Base-by-base conservation (phyloP, 2,113 vertebrate species). In the Phodopus roborovskii region DNA sequence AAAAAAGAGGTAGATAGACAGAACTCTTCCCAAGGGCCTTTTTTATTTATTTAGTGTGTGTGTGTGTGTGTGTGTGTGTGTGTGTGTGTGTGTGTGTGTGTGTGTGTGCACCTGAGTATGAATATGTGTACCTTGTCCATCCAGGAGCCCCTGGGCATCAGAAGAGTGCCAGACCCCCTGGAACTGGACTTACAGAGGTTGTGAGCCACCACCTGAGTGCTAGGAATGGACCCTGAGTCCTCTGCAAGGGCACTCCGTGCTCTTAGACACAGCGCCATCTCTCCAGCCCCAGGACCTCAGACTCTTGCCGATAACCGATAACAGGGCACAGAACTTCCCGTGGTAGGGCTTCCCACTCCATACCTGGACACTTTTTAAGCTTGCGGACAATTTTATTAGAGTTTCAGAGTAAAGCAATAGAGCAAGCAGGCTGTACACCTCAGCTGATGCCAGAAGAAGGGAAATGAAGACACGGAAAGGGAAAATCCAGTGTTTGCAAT, bases 1-100 rank as follows among this genome's bases (percentile, higher is more conserved):
- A 0, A 50, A 10, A 16, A 36, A 15, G 3, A 3, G 19, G 3
- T 3, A 5, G 13, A 7, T 22, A 0, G 3, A 26, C 13, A 4
- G 50, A 53, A 16, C 28, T 79, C 48, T 79, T 53, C 28, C 48
- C 15, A 36, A 36, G 48, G 75, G 75, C 19, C 26, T 53, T 30
- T 36, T 28, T 53, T 78, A 20, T 50, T 78, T 50, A 48, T 50
- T 50, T 53, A 53, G 17, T 33, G 19, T 33, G 19, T 50, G 7
- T 78, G 45, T 50, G 45, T 75, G 6, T 48, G 3, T 26, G 42
- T 24, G 71, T 20, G 36, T 73, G 36, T 36, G 15, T 36, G 4
- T 28, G 28, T 33, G 5, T 33, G 12, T 39, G n/a, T 10, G 3
- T 73, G 19, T 22, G 20, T 24, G 20, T 74, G n/a, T 66, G 64